Conservation (phyloP, 2,797 vertebrate species). For the Amphiprion clarkii region DNA sequence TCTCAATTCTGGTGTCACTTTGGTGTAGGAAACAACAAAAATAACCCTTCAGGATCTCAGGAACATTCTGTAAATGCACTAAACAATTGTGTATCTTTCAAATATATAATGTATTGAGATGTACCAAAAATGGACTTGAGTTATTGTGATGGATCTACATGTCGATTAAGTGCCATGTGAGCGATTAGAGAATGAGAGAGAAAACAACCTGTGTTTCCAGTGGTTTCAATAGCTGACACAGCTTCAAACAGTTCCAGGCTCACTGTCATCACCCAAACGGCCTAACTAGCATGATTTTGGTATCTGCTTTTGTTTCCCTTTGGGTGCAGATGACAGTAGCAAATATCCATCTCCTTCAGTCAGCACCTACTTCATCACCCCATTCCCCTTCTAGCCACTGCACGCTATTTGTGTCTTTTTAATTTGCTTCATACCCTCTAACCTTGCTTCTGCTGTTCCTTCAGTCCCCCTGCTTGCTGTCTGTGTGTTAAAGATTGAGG, state of each 20-base stretch:
- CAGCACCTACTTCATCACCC: conserved; percentile 68
- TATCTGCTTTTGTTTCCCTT: conserved; percentile 52
- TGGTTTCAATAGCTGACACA: conserved; percentile 54
- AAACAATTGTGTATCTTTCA: conserved; percentile 8
- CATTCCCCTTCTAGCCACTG: conserved; percentile 63
- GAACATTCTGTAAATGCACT: conserved; percentile 10
- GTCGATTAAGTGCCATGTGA: conserved; percentile 48
- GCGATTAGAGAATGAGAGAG: conserved; percentile 36
- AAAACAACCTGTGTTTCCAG: conserved; percentile 65
- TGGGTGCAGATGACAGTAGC: conserved; percentile 68
- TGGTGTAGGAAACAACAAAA: neutral
- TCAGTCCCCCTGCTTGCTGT: conserved; percentile 74
- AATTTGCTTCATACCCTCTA: conserved; percentile 70
- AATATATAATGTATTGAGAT: conserved; percentile 3
- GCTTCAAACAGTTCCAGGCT: conserved; percentile 49
- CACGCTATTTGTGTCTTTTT: conserved; percentile 71
- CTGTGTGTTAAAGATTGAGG: conserved; percentile 63
- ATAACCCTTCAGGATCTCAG: neutral
- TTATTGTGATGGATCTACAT: conserved; percentile 19
- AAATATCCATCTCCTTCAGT: conserved; percentile 70
- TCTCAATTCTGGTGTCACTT: conserved; percentile 7
- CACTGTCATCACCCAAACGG: conserved; percentile 70
- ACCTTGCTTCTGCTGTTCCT: conserved; percentile 72
- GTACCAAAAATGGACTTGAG: conserved; percentile 1
- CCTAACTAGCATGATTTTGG: conserved; percentile 33